Base-by-base conservation (phyloP, 2,888 invertebrate species). In the Euzetes globulus region DNA sequence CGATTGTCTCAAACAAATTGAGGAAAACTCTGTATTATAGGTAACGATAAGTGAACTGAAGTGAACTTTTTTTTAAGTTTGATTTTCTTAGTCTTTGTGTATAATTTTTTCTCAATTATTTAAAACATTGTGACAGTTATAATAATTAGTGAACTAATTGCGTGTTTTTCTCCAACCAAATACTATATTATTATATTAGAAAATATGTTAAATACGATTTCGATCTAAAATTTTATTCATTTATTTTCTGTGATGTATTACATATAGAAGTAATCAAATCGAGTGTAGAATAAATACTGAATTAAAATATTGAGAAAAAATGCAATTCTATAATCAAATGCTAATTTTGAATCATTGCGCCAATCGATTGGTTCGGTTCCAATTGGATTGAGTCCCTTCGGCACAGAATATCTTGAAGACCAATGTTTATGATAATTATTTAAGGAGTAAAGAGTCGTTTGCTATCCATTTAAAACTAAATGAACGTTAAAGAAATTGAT, bases 241-340 rank as follows among this genome's bases (percentile, higher is more conserved):
- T 65, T 65, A 65, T 65, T 65, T 65, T 33, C 37, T 65, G 37
- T 65, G 37, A 37, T 65, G 65, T 65, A 65, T 65, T 65, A 33
- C 63, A 37, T 22, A 27, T n/a, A n/a, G n/a, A 9, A 25, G n/a
- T 65, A 65, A 65, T 37, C 15, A 58, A 29, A 7, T 22, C 19
- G 11, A 58, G 17, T 58, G 22, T 11, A 58, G 3, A 58, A 13
- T 22, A 58, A 58, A 27, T 4, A 27, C 19, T n/a, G 19, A n/a
- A 22, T 55, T 17, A 55, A 9, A 60, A 60, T 29, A 60, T 9
- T 15, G 60, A 17, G 6, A 25, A 7, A 60, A 60, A 60, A 13
- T 65, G 15, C 6, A 37, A 65, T 65, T 17, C 4, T 65, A n/a
- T 65, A 17, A 65, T 65, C 37, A 65, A 65, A 65, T 58, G 65